Base-by-base conservation (phyloP, 2,888 invertebrate genomes). In the Drosophila picticornis region DNA sequence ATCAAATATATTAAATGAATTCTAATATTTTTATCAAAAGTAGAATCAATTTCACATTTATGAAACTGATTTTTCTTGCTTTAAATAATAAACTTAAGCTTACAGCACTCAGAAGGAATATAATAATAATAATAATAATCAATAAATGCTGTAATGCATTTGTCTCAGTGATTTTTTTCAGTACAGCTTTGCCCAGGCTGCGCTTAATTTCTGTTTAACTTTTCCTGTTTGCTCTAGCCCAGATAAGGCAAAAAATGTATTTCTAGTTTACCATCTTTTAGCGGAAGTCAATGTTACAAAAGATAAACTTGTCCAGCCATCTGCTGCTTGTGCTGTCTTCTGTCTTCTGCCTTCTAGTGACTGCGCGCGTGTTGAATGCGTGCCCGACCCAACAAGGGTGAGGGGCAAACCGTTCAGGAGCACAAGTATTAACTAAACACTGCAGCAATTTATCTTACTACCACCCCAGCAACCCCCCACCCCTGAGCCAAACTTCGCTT, bases 231-330 rank as follows among this genome's bases (percentile, higher is more conserved):
- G 64, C 70, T 46, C 58, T 57, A 50, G 38, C 40, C 59, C 72
- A 81, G 74, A 63, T 60, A 69, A 50, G 63, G 63, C 64, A 66
- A 83, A 78, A 77, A 81, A 73, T 73, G 71, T 83, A 81, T 27
- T 80, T 72, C 78, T 84, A 90, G 84, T 82, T 89, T 82, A 89
- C 80, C 88, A 90, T 87, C 90, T 90, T 77, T 80, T 73, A 78
- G 83, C 87, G 90, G 87, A 87, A 87, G 87, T 90, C 87, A 87
- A 90, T 90, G 90, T 82, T 76, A 89, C 90, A 90, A 90, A 90
- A 89, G 87, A 89, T 90, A 89, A 89, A 87, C 88, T 87, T 87
- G 87, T 87, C 75, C 76, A 73, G 83, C 83, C 90, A 87, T 88
- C 88, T 90, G 87, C 85, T 52, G 11, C 13, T 34, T 7, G 60